Base-by-base conservation (phyloP, 2,797 vertebrate species). In the Cryptoprocta ferox region DNA sequence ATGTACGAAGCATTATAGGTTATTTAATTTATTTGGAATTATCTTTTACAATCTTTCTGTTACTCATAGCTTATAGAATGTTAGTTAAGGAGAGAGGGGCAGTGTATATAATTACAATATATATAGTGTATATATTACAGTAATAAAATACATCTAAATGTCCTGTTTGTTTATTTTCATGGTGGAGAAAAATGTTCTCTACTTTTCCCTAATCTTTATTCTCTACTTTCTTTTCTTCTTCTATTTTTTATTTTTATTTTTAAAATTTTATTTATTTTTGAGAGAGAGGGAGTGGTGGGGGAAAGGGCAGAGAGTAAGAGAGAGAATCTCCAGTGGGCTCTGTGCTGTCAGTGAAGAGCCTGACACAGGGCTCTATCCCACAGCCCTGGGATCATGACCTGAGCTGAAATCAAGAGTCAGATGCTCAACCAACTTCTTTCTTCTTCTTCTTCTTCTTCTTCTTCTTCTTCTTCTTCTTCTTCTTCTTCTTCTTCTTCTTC, bases 71-170 rank as follows among this genome's bases (percentile, higher is more conserved):
- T 82, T 63, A 45, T 35, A 45, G 15, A 28, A 2, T 89, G 19
- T 92, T 90, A 90, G 19, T 81, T 6, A 45, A 50, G 24, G 42
- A 61, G 8, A 88, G 24, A 94, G 18, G 42, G 28, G 42, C 80
- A 66, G 37, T 70, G 56, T 19, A 28, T 75, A 59, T 48, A 97
- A 95, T 82, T 90, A n/a, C n/a, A n/a, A n/a, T n/a, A n/a, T n/a
- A n/a, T n/a, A n/a, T n/a, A n/a, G n/a, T n/a, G n/a, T n/a, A n/a
- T n/a, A n/a, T n/a, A n/a, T n/a, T n/a, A n/a, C n/a, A n/a, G n/a
- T n/a, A n/a, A n/a, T n/a, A n/a, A n/a, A n/a, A 68, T 92, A 53
- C 13, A 48, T 83, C 82, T 81, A 19, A 75, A 84, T 84, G 16
- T 50, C 6, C 4, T 76, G 84, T 91, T 68, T 45, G 5, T 15